phyloP scores from a whole-genome alignment of 2,797 vertebrate species.

The Enteromius radiatus region DNA sequence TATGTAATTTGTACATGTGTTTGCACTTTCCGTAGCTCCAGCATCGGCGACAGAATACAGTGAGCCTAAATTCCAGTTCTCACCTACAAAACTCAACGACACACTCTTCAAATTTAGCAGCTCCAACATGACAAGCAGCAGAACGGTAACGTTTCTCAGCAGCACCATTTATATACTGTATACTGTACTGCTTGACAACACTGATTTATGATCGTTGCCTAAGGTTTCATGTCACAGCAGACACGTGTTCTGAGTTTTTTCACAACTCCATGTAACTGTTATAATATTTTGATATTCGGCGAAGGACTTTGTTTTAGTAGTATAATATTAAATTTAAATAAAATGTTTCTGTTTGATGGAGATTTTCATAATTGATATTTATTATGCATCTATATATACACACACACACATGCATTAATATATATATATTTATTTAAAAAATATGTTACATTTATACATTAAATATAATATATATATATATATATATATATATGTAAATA shows the following conservation, averaged over 20 bases:
- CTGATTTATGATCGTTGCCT: not conserved
- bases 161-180: not conserved
- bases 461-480: too few species aligned
- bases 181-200: not conserved
- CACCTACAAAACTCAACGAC: constrained; percentile 64
- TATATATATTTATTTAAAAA: too few species aligned
- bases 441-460: too few species aligned
- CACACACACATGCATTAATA: too few species aligned
- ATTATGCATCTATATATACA: too few species aligned
- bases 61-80: constrained; percentile 71
- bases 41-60: not conserved
- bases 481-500: too few species aligned
- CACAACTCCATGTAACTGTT: not conserved
- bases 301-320: not conserved
- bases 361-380: too few species aligned
- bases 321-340: not conserved
- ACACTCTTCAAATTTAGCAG: constrained; percentile 40
- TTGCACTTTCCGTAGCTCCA: constrained; percentile 15
- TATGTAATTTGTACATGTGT: not conserved
- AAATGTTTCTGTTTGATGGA: not conserved
- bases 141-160: constrained; percentile 61
- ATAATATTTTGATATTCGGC: not conserved
- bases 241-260: not conserved
- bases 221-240: not conserved
- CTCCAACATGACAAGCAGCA: constrained; percentile 49